Percentiles rank a stretch among this genome's conserved stretches.
Conservation (phyloP, 2,888 invertebrate genomes). For the Dryobota labecula region DNA sequence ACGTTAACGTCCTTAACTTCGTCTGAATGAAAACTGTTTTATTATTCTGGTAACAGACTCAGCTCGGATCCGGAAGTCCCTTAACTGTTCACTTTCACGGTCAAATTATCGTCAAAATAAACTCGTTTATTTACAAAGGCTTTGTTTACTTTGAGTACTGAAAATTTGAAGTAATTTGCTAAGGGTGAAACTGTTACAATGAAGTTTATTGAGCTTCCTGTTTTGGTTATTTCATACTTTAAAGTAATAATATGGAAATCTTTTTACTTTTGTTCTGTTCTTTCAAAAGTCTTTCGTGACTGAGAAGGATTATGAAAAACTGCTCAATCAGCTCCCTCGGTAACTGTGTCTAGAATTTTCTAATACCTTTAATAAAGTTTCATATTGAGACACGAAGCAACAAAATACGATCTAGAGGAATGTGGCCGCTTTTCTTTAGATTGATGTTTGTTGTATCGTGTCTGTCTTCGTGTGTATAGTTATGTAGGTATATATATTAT, state of each 20-base stretch:
- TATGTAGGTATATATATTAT: too few species aligned
- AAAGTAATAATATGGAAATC: too few species aligned
- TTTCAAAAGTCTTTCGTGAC: not conserved
- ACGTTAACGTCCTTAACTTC: not conserved
- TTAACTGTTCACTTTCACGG: conserved; percentile 39
- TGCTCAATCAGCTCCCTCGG: too few species aligned
- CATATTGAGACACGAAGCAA: too few species aligned
- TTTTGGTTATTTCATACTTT: not conserved
- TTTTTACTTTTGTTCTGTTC: not conserved
- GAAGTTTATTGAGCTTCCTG: not conserved
- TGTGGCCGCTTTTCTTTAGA: too few species aligned
- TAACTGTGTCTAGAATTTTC: too few species aligned
- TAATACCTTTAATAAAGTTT: too few species aligned
- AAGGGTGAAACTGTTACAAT: not conserved
- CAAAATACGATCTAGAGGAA: too few species aligned
- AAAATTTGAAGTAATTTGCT: conserved; percentile 1
- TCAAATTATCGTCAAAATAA: conserved; percentile 52
- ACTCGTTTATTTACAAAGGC: conserved; percentile 31
- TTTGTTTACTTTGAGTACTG: conserved; percentile 12
- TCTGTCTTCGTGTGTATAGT: too few species aligned
- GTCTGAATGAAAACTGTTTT: conserved; percentile 15
- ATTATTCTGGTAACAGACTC: conserved; percentile 22
- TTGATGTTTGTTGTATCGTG: too few species aligned
- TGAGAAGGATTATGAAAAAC: too few species aligned
- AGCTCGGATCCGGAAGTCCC: conserved; percentile 26